phyloP scores from a whole-genome alignment of 2,888 invertebrate genomes.

The Lapara coniferarum region DNA sequence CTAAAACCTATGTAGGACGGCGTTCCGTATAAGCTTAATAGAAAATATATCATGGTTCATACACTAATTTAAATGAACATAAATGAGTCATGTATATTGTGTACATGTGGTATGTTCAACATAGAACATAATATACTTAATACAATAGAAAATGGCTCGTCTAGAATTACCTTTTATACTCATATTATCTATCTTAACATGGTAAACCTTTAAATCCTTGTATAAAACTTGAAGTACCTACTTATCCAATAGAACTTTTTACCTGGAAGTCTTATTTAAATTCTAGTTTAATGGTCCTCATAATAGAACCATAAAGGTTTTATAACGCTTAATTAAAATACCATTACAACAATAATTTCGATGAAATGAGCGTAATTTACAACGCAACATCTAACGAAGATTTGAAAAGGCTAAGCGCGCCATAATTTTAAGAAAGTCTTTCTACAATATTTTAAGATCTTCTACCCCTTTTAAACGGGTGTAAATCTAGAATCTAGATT shows the following conservation, averaged over 20 bases:
- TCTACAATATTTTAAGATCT: neutral
- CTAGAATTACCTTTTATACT: too few relatives aligned
- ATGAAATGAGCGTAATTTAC: neutral
- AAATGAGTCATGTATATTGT: too few relatives aligned
- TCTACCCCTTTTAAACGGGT: neutral
- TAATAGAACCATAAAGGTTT: neutral
- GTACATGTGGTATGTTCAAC: too few relatives aligned
- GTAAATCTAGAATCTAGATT: slow-evolving; percentile 22
- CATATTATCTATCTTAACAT: too few relatives aligned
- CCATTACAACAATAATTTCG: neutral
- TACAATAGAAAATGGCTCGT: too few relatives aligned
- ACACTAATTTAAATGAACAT: too few relatives aligned
- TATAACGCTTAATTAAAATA: neutral
- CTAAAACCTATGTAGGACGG: too few relatives aligned
- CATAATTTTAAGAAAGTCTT: neutral
- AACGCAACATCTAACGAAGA: neutral
- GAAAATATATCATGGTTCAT: too few relatives aligned
- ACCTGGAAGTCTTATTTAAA: neutral
- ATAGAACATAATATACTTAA: too few relatives aligned
- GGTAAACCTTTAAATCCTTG: neutral
- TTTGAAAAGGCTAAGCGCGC: slow-evolving; percentile 1
- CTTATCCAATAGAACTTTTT: neutral
- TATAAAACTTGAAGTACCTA: neutral
- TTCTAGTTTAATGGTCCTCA: neutral
- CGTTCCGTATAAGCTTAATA: too few relatives aligned